Conservation (phyloP, 2,797 vertebrate genomes). For the Pteronotus mesoamericanus region DNA sequence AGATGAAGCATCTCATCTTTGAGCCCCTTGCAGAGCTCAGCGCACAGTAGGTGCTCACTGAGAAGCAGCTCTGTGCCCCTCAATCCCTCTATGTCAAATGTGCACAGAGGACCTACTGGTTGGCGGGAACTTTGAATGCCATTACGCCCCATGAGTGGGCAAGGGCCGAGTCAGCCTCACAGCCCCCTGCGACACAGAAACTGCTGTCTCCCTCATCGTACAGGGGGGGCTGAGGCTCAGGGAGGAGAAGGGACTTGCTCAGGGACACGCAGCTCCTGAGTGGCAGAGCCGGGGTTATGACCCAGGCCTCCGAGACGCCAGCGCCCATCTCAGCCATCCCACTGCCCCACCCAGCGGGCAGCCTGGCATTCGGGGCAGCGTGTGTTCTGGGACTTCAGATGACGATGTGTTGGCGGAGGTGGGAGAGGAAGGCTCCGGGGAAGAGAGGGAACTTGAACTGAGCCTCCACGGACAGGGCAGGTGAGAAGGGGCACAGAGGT, state of each 20-base stretch:
- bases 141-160: background rate
- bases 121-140: background rate
- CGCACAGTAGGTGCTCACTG: background rate
- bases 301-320: background rate
- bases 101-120: background rate
- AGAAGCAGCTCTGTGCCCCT: background rate
- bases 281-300: background rate
- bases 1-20: background rate
- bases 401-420: background rate
- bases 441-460: background rate
- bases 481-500: background rate
- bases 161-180: background rate
- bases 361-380: background rate
- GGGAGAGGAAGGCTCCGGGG: background rate
- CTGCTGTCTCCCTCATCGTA: background rate
- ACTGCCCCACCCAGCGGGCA: accelerated
- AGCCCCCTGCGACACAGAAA: background rate
- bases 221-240: background rate
- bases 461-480: background rate
- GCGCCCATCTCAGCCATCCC: background rate
- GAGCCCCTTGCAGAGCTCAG: background rate
- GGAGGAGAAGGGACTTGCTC: background rate
- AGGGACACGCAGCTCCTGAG: background rate
- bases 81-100: accelerated
- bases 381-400: background rate